Percentiles rank a stretch among this genome's conserved stretches.
Conservation (phyloP, 1,140 invertebrate species). For the Aphis craccivora region DNA sequence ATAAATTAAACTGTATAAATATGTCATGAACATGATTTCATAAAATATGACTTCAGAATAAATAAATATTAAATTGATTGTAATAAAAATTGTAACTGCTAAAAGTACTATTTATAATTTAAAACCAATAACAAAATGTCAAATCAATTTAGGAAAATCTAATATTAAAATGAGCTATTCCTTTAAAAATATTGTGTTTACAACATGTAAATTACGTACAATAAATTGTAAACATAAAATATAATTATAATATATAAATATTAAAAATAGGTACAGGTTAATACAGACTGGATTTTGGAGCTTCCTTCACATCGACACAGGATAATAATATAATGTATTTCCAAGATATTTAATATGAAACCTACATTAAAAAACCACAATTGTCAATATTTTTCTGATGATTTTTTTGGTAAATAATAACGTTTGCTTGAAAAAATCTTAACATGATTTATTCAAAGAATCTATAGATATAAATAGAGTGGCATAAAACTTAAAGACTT, state of each 20-base stretch:
- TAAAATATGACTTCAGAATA: constrained; percentile 5
- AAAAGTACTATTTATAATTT: constrained; percentile 12
- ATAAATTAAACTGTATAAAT: neutral
- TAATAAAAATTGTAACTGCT: neutral
- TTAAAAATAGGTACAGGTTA: neutral
- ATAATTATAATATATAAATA: neutral
- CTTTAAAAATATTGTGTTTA: neutral
- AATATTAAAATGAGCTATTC: neutral
- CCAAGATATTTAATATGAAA: too few species aligned
- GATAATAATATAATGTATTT: too few species aligned
- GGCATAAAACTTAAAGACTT: neutral
- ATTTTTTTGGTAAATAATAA: too few species aligned
- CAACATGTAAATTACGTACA: neutral
- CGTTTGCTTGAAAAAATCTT: too few species aligned
- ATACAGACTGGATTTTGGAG: neutral
- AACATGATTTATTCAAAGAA: too few species aligned
- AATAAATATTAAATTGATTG: neutral
- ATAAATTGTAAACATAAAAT: neutral
- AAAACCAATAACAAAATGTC: neutral
- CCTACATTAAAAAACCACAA: too few species aligned
- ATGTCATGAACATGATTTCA: neutral
- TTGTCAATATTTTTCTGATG: too few species aligned
- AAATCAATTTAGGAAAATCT: neutral
- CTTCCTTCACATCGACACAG: neutral
- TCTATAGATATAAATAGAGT: neutral